A percentile compares a stretch with the other conserved stretches of the same genome.
Conservation (phyloP, 2,888 invertebrate genomes). For the Vesta saturnalis region DNA sequence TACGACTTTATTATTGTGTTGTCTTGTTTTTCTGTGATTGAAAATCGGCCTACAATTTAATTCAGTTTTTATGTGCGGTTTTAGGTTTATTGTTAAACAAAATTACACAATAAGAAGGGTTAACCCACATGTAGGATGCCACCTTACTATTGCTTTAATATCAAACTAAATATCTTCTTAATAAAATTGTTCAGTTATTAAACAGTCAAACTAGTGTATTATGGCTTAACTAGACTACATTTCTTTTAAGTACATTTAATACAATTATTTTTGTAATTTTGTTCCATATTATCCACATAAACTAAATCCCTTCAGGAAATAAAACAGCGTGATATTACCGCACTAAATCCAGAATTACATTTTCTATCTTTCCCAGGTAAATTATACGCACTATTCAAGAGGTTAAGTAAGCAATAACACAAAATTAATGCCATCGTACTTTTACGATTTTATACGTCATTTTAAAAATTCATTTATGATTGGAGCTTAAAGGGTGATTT, state of each 20-base stretch:
- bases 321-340: conserved; percentile 1
- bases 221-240: background rate
- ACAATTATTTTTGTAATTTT: conserved; percentile 1
- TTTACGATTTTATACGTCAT: background rate
- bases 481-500: too few species aligned
- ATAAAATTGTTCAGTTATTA: background rate
- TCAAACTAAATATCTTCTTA: too few species aligned
- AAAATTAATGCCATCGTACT: background rate
- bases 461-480: background rate
- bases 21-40: background rate
- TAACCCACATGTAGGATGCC: too few species aligned
- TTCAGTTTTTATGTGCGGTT: background rate
- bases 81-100: background rate
- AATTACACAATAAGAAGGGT: background rate
- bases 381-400: background rate
- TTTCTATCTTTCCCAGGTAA: background rate
- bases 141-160: too few species aligned
- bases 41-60: conserved; percentile 1
- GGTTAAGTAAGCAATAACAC: conserved; percentile 1
- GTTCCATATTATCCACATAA: background rate
- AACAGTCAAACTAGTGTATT: background rate
- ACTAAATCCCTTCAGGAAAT: background rate
- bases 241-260: background rate
- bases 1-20: background rate
- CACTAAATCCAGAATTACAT: background rate